phyloP scores from a whole-genome alignment of 2,888 invertebrate species.

The Tineola bisselliella region DNA sequence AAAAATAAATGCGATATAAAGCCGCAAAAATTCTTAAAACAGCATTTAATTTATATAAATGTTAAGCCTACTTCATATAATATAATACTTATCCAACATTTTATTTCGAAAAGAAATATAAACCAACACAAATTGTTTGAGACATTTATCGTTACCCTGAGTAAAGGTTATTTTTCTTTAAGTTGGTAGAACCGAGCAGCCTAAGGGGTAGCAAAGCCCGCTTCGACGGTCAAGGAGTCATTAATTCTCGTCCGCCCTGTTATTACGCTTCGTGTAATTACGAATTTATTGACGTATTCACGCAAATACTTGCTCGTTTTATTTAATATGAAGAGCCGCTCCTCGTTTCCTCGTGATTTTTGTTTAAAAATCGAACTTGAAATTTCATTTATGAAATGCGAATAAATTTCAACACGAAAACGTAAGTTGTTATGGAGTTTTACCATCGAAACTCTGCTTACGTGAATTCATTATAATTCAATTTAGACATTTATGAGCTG shows the following conservation, averaged over 20 bases:
- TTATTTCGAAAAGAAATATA: no score
- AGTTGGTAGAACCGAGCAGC: background rate
- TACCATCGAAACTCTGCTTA: background rate
- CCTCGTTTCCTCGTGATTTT: background rate
- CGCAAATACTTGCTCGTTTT: background rate
- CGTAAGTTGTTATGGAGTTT: background rate
- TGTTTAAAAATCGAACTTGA: background rate
- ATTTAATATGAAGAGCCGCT: background rate
- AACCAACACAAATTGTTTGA: background rate
- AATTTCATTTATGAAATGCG: background rate
- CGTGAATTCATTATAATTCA: constrained; percentile 10
- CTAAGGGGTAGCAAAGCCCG: background rate
- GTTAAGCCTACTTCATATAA: no score
- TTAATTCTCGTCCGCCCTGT: constrained; percentile 10
- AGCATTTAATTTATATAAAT: no score
- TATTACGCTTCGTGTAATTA: constrained; percentile 14
- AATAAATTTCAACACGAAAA: background rate
- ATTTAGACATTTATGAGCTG: constrained; percentile 6
- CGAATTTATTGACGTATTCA: constrained; percentile 13
- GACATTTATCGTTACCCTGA: background rate
- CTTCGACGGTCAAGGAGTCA: constrained; percentile 11
- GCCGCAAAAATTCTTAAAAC: no score
- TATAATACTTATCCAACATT: no score
- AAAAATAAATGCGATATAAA: no score
- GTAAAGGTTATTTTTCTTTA: constrained; percentile 1